Evolutionary conservation across 2,113 vertebrate species (phyloP), one percentile per base, ranked within the genome.

Genomic region (Urocynchramus pylzowi): DNA sequence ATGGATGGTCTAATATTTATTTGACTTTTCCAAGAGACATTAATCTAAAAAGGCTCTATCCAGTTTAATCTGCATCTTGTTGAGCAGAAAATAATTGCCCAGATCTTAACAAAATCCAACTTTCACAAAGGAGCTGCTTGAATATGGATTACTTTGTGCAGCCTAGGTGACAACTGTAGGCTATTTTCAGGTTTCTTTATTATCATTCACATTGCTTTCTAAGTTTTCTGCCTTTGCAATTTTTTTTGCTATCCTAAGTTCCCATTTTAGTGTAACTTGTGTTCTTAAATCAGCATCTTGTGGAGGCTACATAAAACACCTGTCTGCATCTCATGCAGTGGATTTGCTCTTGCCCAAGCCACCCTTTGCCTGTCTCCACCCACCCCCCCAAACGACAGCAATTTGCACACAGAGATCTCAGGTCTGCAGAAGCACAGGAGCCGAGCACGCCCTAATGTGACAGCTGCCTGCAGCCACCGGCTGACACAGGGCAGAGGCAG

Each of bases 1-100:
- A 74, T 80, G 71, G 33, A 68, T 92, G 22, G n/a, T 79, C 89
- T 95, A 90, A 71, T 44, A 77, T 67, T 96, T 94, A 76, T 86
- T 91, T 90, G 47, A n/a, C 49, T 86, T 86, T 96, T 75, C 52
- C 53, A 84, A 57, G 53, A 64, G 16, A 47, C 63, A 17, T 96
- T 87, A 71, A 94, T 92, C 73, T 92, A 47, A 82, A 92, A 71
- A 87, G 49, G 30, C 60, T 81, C 56, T 94, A 68, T 93, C 92
- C 69, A 54, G 63, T 63, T 93, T 67, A 89, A 68, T 92, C 85
- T 92, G 16, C 44, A 64, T 90, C 57, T 84, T 94, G 79, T 89
- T 95, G 86, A 92, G 52, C 76, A 84, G 69, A 93, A 94, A 96
- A 78, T 94, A 96, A 96, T 93, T 95, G 95, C 59, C 28, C 44